These are phyloP conservation scores for Keiferia lycopersicella DNA, from an alignment of 2,888 invertebrate species.

Conservation along the genomic window DNA sequence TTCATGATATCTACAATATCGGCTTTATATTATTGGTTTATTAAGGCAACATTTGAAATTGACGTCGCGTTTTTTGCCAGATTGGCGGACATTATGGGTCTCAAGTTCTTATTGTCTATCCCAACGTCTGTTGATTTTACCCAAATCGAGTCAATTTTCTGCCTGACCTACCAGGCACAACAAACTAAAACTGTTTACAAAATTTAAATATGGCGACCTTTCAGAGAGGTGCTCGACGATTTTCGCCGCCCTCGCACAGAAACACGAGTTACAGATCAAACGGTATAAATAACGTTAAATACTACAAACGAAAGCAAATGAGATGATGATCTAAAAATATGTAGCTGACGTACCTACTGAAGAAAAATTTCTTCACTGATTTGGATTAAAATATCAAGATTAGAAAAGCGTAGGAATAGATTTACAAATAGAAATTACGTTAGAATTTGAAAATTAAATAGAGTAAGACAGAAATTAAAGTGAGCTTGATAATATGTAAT, in stretches of 20 bases:
- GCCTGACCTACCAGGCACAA: background rate
- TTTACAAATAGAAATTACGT: too few relatives aligned
- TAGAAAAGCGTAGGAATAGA: too few relatives aligned
- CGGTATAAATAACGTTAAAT: background rate
- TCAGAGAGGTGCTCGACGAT: background rate
- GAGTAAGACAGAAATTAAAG: too few relatives aligned
- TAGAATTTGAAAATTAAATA: too few relatives aligned
- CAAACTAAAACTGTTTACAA: background rate
- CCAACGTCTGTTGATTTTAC: background rate
- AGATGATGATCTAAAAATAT: background rate
- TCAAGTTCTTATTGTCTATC: background rate
- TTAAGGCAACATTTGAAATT: too few relatives aligned
- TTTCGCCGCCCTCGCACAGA: background rate
- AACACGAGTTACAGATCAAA: background rate
- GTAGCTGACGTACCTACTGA: background rate
- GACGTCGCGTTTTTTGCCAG: background rate
- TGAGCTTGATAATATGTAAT: too few relatives aligned
- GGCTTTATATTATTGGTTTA: too few relatives aligned
- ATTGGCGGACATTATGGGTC: too few relatives aligned
- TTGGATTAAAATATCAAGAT: background rate
- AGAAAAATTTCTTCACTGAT: background rate
- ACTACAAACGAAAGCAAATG: background rate
- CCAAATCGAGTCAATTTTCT: background rate
- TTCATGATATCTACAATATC: too few relatives aligned
- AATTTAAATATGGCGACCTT: slow-evolving; percentile 3